These are phyloP conservation scores for Nyctereutes procyonoides DNA, from an alignment of 2,113 vertebrate genomes.

Conservation along the genomic window DNA sequence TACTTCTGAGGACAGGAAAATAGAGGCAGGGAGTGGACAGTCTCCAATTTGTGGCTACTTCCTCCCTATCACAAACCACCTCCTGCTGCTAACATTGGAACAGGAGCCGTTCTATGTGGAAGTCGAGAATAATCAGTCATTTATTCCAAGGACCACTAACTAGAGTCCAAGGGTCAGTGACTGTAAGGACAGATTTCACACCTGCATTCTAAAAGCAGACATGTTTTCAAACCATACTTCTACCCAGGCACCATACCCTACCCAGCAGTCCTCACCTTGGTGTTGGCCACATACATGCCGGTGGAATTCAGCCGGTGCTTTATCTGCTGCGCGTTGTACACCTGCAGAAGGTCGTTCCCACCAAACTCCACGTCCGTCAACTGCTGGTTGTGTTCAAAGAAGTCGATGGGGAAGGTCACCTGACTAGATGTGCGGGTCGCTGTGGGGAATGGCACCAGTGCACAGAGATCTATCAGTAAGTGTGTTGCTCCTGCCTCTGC, in stretches of 20 bases:
- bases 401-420: conserved; percentile 99
- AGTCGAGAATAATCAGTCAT: neutral
- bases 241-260: neutral
- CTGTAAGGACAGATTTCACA: neutral
- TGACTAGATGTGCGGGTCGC: conserved; percentile 96
- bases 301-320: conserved; percentile 99
- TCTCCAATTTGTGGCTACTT: neutral
- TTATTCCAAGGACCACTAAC: neutral
- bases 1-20: neutral
- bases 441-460: conserved; percentile 73
- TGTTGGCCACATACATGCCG: conserved; percentile 99
- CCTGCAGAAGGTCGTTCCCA: conserved; percentile 97
- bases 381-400: conserved; percentile 99
- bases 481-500: fast-evolving
- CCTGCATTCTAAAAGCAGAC: neutral
- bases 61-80: neutral
- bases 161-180: neutral
- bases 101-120: neutral
- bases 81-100: neutral
- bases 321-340: conserved; percentile 99
- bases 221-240: neutral
- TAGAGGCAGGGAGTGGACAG: neutral
- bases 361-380: conserved; percentile 98
- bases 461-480: neutral
- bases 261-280: conserved; percentile 90